A percentile compares a stretch with the other conserved stretches of the same genome.
Evolutionary conservation across 2,113 vertebrate genomes (phyloP).

Genomic region (Melanerpes aurifrons): DNA sequence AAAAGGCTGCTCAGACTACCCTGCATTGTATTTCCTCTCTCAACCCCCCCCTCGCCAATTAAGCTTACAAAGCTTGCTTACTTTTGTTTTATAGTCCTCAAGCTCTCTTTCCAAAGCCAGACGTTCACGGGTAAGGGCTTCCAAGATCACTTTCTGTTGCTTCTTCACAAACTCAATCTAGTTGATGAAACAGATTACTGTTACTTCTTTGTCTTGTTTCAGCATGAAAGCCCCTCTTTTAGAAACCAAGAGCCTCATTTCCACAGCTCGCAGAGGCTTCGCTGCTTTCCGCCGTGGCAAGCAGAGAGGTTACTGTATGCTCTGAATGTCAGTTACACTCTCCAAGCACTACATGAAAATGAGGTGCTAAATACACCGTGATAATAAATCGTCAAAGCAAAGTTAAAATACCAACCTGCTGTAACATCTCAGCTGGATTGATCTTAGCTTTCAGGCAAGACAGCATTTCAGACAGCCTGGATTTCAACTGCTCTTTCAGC

Average conservation of each 20-base stretch:
- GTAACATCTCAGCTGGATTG: constrained; percentile 70
- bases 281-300: neutral
- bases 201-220: neutral
- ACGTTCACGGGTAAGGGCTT: constrained; percentile 79
- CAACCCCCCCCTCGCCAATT: neutral
- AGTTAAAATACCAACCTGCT: constrained; percentile 80
- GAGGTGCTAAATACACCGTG: neutral
- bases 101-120: constrained; percentile 79
- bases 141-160: constrained; percentile 78
- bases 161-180: constrained; percentile 86
- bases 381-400: neutral
- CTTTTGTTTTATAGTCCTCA: constrained; percentile 71
- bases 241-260: neutral
- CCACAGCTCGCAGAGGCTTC: neutral
- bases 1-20: neutral
- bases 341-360: neutral
- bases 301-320: neutral
- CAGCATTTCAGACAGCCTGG: constrained; percentile 72
- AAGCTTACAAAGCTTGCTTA: constrained; percentile 60
- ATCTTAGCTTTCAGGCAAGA: constrained; percentile 15
- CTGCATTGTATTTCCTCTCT: neutral
- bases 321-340: neutral
- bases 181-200: neutral
- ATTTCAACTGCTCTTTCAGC: constrained; percentile 82
- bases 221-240: neutral